Evolutionary conservation across 2,113 vertebrate species (phyloP).

Genomic region (Phodopus roborovskii): DNA sequence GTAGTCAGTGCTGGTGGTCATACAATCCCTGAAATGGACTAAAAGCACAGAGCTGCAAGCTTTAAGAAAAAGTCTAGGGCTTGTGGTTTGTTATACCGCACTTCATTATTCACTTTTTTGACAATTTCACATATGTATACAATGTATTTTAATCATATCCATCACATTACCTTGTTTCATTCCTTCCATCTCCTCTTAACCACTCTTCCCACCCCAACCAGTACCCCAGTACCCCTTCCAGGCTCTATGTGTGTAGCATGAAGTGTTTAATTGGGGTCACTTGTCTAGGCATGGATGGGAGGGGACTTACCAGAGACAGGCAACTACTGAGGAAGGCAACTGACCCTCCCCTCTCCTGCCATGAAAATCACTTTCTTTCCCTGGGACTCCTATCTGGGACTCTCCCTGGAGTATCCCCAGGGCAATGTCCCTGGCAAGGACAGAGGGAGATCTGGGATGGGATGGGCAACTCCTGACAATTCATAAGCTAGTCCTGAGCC

Average conservation of each 20-base stretch:
- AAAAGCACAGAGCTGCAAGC: neutral
- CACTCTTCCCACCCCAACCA: rapidly evolving
- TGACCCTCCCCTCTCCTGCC: neutral
- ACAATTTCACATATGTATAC: neutral
- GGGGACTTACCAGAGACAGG: neutral
- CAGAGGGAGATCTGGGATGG: neutral
- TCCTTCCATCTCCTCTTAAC: neutral
- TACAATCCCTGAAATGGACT: neutral
- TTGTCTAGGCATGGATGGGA: neutral
- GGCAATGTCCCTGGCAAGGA: neutral
- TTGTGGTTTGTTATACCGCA: neutral
- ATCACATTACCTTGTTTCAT: too few species aligned
- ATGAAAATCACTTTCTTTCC: neutral
- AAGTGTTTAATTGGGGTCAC: neutral
- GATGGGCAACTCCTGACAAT: neutral
- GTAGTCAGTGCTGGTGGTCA: neutral
- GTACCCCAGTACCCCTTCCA: too few species aligned
- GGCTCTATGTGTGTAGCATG: neutral
- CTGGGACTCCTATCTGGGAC: neutral
- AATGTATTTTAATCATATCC: neutral
- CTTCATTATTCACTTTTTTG: neutral
- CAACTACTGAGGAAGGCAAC: neutral
- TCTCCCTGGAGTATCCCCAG: neutral
- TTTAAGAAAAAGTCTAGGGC: neutral
- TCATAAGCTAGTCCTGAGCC: neutral